A percentile compares a stretch with the other conserved stretches of the same genome.
Evolutionary conservation across 2,113 vertebrate species (phyloP).

Genomic region (Mirza zaza): DNA sequence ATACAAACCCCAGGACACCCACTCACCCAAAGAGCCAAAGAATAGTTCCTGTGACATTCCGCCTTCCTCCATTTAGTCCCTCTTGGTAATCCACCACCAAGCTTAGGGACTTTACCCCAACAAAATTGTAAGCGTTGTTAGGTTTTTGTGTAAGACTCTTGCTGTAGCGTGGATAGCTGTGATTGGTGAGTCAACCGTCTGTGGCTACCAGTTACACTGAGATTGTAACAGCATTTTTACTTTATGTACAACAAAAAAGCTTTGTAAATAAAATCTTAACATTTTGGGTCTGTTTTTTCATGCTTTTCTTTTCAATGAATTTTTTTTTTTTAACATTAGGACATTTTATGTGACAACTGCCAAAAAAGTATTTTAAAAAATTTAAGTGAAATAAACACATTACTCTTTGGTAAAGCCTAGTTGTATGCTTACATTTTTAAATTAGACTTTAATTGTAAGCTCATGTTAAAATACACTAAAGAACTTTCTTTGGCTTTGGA

Average conservation of each 20-base stretch:
- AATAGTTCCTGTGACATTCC: constrained; percentile 93
- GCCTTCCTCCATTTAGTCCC: constrained; percentile 86
- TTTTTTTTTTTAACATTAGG: constrained; percentile 79
- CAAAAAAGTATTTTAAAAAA: constrained; percentile 84
- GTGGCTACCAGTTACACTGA: constrained; percentile 89
- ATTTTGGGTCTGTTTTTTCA: constrained; percentile 90
- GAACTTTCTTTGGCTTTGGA: not conserved
- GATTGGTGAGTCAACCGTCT: constrained; percentile 87
- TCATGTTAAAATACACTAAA: not conserved
- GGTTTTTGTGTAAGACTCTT: constrained; percentile 88
- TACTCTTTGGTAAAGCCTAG: constrained; percentile 83
- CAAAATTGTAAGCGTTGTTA: constrained; percentile 90
- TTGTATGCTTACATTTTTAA: constrained; percentile 82
- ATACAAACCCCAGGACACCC: constrained; percentile 82
- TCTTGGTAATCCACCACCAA: constrained; percentile 86
- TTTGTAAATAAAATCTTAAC: constrained; percentile 99
- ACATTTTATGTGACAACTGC: constrained; percentile 82
- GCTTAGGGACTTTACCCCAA: constrained; percentile 86
- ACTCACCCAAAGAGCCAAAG: constrained; percentile 86
- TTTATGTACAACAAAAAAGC: constrained; percentile 92
- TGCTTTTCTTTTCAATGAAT: constrained; percentile 78
- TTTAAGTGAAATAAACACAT: constrained; percentile 83
- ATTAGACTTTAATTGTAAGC: constrained; percentile 46
- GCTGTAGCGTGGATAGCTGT: constrained; percentile 89
- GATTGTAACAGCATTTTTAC: constrained; percentile 96